phyloP scores from a whole-genome alignment of 2,888 invertebrate genomes.

The Labia minor region DNA sequence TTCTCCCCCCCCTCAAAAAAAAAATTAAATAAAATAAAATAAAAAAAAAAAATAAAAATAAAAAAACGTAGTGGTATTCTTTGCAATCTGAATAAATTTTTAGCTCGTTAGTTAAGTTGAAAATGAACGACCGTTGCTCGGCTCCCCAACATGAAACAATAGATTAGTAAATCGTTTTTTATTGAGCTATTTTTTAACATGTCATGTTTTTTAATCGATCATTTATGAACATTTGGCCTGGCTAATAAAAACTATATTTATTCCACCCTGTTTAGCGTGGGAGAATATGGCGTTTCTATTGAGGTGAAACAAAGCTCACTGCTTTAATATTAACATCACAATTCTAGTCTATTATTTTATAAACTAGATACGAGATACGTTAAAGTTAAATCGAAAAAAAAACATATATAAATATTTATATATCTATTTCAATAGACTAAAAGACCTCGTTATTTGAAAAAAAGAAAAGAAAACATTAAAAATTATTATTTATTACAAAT shows the following conservation, averaged over 20 bases:
- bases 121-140: not conserved
- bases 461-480: too few relatives aligned
- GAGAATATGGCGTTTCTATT: not conserved
- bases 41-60: not conserved
- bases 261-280: constrained; percentile 1
- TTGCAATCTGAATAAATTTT: not conserved
- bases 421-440: too few relatives aligned
- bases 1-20: too few relatives aligned
- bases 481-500: too few relatives aligned
- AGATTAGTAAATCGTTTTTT: constrained; percentile 5
- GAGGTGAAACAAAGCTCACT: too few relatives aligned
- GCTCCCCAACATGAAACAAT: not conserved
- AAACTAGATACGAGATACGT: too few relatives aligned
- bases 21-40: too few relatives aligned
- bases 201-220: constrained; percentile 7
- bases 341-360: too few relatives aligned
- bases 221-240: not conserved
- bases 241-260: not conserved
- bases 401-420: too few relatives aligned
- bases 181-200: constrained; percentile 2
- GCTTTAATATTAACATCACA: too few relatives aligned
- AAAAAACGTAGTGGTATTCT: not conserved
- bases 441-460: too few relatives aligned
- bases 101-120: constrained; percentile 1
- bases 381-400: too few relatives aligned